These are phyloP conservation scores for Zaprionus gabonicus DNA, from an alignment of 1,140 invertebrate species.

Conservation along the genomic window DNA sequence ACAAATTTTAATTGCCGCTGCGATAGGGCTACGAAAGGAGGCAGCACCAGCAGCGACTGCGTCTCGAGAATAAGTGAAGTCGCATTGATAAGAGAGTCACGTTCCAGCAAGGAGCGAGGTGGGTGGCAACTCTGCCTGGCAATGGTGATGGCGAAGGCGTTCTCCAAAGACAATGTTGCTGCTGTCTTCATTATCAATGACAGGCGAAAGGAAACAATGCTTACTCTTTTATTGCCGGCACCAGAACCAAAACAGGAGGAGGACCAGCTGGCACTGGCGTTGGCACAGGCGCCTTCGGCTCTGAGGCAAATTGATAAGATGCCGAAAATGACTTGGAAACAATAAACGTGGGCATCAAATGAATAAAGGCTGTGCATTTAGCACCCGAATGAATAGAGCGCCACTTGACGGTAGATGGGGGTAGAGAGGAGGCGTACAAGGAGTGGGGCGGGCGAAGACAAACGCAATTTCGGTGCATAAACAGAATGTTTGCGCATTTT, in stretches of 20 bases:
- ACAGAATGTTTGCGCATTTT: conserved; percentile 77
- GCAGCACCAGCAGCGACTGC: conserved; percentile 22
- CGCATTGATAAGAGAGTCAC: conserved; percentile 81
- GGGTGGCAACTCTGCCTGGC: conserved; percentile 6
- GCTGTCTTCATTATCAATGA: conserved; percentile 81
- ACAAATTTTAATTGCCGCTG: conserved; percentile 80
- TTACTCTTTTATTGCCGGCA: conserved; percentile 76
- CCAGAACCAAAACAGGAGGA: conserved; percentile 11
- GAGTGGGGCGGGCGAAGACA: conserved; percentile 7
- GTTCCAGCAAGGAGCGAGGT: conserved; percentile 53
- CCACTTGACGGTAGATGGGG: conserved; percentile 22
- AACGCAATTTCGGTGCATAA: conserved; percentile 66
- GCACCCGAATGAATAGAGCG: conserved; percentile 49
- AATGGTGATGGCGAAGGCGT: conserved; percentile 14
- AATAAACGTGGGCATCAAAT: conserved; percentile 81
- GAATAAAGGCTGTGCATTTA: conserved; percentile 60
- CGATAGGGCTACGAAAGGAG: conserved; percentile 50
- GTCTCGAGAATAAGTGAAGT: conserved; percentile 53
- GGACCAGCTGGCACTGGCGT: background rate
- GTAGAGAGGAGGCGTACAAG: conserved; percentile 10
- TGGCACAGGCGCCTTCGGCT: conserved; percentile 54
- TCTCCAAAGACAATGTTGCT: conserved; percentile 66
- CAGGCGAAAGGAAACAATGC: conserved; percentile 68
- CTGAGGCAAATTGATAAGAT: conserved; percentile 79
- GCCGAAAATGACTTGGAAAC: conserved; percentile 78